Percentiles rank a stretch among this genome's conserved stretches.
Evolutionary conservation across 2,888 invertebrate genomes (phyloP).

Genomic region (Hybos culiciformis): DNA sequence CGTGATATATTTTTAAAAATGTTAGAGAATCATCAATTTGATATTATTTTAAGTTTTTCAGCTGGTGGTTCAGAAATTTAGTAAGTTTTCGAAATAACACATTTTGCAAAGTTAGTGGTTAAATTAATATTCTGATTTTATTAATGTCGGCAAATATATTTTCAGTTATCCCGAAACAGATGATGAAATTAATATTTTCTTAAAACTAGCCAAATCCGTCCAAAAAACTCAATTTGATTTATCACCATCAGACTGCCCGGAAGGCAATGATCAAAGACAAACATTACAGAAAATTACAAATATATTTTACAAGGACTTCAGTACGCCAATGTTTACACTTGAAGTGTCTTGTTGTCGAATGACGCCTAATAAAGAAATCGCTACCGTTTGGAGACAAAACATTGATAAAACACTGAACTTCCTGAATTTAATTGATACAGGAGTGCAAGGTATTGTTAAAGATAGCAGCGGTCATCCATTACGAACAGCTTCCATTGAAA

Average conservation of each 20-base stretch:
- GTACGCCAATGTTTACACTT: slow-evolving; percentile 52
- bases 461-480: slow-evolving; percentile 51
- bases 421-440: slow-evolving; percentile 47
- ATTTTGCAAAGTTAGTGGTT: background rate
- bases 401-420: slow-evolving; percentile 49
- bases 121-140: background rate
- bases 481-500: slow-evolving; percentile 53
- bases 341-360: slow-evolving; percentile 74
- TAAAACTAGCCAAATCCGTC: slow-evolving; percentile 27
- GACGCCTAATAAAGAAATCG: slow-evolving; percentile 53
- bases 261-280: slow-evolving; percentile 22
- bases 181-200: slow-evolving; percentile 19
- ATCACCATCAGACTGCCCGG: slow-evolving; percentile 23
- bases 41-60: slow-evolving; percentile 57
- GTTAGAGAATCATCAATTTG: slow-evolving; percentile 51
- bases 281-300: slow-evolving; percentile 41
- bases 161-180: slow-evolving; percentile 22
- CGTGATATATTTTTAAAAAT: slow-evolving; percentile 45
- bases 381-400: slow-evolving; percentile 57
- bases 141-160: background rate
- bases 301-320: slow-evolving; percentile 46
- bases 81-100: slow-evolving; percentile 26
- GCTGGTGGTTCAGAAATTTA: slow-evolving; percentile 56
- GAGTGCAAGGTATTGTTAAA: slow-evolving; percentile 56
- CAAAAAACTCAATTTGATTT: slow-evolving; percentile 26